These are phyloP conservation scores for Bathynomus jamesi DNA, from an alignment of 1,140 invertebrate genomes.

Conservation along the genomic window DNA sequence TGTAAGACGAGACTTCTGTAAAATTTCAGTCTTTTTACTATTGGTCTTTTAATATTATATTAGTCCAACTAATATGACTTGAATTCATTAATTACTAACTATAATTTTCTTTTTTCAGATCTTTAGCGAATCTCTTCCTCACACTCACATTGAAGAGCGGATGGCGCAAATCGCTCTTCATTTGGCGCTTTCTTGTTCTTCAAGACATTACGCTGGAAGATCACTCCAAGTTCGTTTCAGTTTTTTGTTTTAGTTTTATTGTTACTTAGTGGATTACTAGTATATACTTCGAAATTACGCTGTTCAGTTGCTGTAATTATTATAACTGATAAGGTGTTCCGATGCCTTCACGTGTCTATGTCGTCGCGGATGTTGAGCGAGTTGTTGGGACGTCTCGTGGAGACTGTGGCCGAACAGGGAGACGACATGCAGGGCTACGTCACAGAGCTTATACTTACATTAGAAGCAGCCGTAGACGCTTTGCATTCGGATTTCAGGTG, in stretches of 20 bases:
- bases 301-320: not conserved
- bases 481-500: constrained; percentile 44
- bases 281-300: no score
- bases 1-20: no score
- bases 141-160: constrained; percentile 77
- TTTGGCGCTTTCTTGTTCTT: constrained; percentile 88
- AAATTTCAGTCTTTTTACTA: no score
- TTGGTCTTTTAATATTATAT: no score
- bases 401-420: constrained; percentile 94
- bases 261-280: no score
- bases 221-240: constrained; percentile 66
- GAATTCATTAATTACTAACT: no score
- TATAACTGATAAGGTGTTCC: constrained; percentile 62
- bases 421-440: constrained; percentile 99
- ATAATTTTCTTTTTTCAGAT: no score
- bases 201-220: constrained; percentile 90
- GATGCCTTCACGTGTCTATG: constrained; percentile 85
- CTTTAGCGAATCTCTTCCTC: constrained; percentile 81
- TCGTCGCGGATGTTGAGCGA: constrained; percentile 89
- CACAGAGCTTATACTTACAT: constrained; percentile 87
- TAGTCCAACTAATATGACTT: no score
- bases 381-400: constrained; percentile 88
- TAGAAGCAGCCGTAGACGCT: constrained; percentile 90
- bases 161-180: constrained; percentile 97
- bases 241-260: not conserved